Conservation (phyloP, 2,113 vertebrate species). For the Micronycteris hirsuta region DNA sequence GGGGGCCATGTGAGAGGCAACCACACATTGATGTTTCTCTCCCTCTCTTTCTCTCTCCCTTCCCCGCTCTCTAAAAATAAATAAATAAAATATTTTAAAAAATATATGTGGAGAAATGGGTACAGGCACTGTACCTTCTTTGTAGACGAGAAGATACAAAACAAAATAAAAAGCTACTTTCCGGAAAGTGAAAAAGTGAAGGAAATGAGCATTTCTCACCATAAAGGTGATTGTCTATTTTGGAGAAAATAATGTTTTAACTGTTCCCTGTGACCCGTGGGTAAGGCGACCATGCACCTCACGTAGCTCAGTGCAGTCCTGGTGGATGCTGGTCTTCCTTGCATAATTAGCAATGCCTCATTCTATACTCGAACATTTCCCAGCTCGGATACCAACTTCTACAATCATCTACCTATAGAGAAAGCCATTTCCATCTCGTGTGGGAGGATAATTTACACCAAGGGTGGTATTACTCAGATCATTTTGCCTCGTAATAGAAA, state of each 20-base stretch:
- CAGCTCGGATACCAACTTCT: not conserved
- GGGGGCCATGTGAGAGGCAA: too few species aligned
- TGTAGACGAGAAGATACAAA: conserved; percentile 19
- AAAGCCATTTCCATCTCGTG: not conserved
- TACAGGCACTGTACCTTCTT: not conserved
- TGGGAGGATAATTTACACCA: not conserved
- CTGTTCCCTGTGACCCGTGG: not conserved
- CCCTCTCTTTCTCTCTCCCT: too few species aligned
- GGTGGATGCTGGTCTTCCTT: not conserved
- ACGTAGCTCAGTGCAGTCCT: not conserved
- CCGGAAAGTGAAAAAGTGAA: not conserved
- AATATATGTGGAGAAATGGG: not conserved
- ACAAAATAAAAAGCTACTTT: conserved; percentile 69
- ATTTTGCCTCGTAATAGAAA: not conserved
- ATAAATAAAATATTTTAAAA: too few species aligned
- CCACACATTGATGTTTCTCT: too few species aligned
- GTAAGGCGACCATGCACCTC: not conserved
- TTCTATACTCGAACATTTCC: not conserved
- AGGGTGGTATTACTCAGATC: not conserved
- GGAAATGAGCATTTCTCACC: not conserved
- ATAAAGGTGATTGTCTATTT: not conserved
- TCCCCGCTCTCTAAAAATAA: too few species aligned
- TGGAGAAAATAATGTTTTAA: not conserved
- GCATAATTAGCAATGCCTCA: not conserved
- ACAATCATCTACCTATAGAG: not conserved